These are phyloP conservation scores for Macrosiphum euphorbiae DNA, from an alignment of 2,888 invertebrate species.

Conservation along the genomic window DNA sequence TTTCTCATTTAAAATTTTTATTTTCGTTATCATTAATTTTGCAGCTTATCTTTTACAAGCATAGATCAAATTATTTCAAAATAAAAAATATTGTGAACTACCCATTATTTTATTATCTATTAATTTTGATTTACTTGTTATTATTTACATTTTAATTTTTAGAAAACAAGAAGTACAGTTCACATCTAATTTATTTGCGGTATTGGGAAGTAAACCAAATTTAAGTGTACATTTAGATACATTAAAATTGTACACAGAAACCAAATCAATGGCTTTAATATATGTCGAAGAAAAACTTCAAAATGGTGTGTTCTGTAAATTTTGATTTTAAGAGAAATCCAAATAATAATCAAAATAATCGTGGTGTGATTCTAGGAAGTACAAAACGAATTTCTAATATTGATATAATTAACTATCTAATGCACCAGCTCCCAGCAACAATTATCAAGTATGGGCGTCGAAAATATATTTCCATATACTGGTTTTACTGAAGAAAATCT, in stretches of 20 bases:
- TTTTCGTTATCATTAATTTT: neutral
- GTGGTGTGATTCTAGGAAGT: slow-evolving; percentile 72
- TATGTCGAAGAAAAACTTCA: slow-evolving; percentile 80
- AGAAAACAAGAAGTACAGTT: slow-evolving; percentile 81
- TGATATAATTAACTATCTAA: slow-evolving; percentile 80
- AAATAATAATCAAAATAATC: neutral
- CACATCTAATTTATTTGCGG: slow-evolving; percentile 77
- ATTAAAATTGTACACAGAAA: slow-evolving; percentile 83
- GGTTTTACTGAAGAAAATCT: slow-evolving; percentile 84
- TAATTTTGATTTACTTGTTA: neutral
- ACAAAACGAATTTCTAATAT: slow-evolving; percentile 80
- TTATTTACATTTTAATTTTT: slow-evolving; percentile 66
- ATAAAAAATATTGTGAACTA: neutral
- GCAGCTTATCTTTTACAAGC: neutral
- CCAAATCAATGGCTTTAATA: slow-evolving; percentile 82
- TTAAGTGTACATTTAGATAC: slow-evolving; percentile 83
- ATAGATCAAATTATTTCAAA: neutral
- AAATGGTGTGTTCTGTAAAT: slow-evolving; percentile 70
- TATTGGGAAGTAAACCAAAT: slow-evolving; percentile 89
- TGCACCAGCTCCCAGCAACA: slow-evolving; percentile 81
- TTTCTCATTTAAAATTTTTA: too few relatives aligned
- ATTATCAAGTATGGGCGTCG: slow-evolving; percentile 79
- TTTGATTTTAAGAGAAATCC: neutral
- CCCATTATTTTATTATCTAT: neutral
- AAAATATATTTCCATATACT: slow-evolving; percentile 80